A percentile compares a stretch with the other conserved stretches of the same genome.
Evolutionary conservation across 2,113 vertebrate genomes (phyloP).

Genomic region (Oncorhynchus tshawytscha): DNA sequence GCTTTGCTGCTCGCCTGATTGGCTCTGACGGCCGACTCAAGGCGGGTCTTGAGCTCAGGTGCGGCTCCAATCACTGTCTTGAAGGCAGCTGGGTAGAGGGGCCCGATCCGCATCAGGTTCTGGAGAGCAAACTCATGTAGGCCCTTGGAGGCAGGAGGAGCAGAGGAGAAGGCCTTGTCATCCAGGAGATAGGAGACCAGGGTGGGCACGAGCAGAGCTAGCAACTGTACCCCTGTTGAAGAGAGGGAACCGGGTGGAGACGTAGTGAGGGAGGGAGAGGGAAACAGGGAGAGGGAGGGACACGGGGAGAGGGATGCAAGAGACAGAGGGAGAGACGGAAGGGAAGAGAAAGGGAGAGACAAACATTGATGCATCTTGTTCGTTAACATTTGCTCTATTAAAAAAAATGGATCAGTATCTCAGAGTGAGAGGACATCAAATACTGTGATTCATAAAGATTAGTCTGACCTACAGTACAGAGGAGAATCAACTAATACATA

Average conservation of each 20-base stretch:
- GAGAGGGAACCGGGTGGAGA: slow-evolving; percentile 19
- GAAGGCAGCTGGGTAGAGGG: slow-evolving; percentile 94
- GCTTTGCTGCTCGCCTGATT: slow-evolving; percentile 92
- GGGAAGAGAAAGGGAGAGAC: neutral
- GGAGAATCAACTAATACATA: too few relatives aligned
- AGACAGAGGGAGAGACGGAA: neutral
- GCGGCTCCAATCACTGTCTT: slow-evolving; percentile 97
- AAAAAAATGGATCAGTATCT: too few relatives aligned
- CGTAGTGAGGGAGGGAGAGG: too few relatives aligned
- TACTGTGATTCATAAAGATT: too few relatives aligned
- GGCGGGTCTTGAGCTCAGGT: slow-evolving; percentile 89
- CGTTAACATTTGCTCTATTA: too few relatives aligned
- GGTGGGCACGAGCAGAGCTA: slow-evolving; percentile 93
- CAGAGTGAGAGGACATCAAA: too few relatives aligned
- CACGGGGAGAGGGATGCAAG: too few relatives aligned
- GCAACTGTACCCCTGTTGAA: slow-evolving; percentile 85
- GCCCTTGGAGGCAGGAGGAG: slow-evolving; percentile 80
- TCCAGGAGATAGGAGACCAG: slow-evolving; percentile 95
- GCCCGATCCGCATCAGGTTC: slow-evolving; percentile 95
- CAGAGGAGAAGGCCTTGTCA: slow-evolving; percentile 86
- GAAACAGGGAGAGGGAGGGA: too few relatives aligned
- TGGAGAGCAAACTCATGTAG: slow-evolving; percentile 97
- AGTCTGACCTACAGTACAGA: too few relatives aligned
- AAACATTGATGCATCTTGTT: too few relatives aligned
- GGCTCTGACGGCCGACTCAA: slow-evolving; percentile 92